Conservation (phyloP, 2,888 invertebrate species). For the Leucophora obtusa region DNA sequence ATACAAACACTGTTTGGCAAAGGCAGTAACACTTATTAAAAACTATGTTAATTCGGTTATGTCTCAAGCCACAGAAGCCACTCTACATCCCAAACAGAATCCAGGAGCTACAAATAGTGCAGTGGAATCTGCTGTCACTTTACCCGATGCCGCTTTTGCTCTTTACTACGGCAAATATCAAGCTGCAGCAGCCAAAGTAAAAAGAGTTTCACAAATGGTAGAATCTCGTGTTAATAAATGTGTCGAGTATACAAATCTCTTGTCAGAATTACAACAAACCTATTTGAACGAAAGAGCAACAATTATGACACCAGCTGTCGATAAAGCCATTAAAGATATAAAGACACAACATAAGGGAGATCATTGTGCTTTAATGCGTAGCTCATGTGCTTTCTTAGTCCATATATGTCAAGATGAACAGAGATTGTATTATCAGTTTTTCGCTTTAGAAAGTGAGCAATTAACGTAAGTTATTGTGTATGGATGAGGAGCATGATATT, state of each 20-base stretch:
- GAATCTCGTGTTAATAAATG: constrained; percentile 87
- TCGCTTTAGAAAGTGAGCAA: constrained; percentile 83
- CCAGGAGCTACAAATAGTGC: constrained; percentile 39
- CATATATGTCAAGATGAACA: constrained; percentile 97
- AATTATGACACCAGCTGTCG: constrained; percentile 85
- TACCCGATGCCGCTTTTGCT: constrained; percentile 86
- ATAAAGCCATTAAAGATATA: constrained; percentile 84
- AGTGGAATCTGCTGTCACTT: constrained; percentile 71
- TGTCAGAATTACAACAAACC: constrained; percentile 89
- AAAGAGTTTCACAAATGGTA: constrained; percentile 88
- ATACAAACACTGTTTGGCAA: constrained; percentile 90
- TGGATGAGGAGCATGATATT: background rate
- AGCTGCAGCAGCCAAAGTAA: constrained; percentile 91
- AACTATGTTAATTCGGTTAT: constrained; percentile 88
- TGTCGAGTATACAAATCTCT: constrained; percentile 85
- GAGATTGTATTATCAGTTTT: constrained; percentile 94
- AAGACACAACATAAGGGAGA: constrained; percentile 84
- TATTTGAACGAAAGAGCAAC: constrained; percentile 87
- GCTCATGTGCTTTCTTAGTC: constrained; percentile 92
- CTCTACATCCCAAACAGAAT: constrained; percentile 78
- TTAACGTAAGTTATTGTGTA: constrained; percentile 80
- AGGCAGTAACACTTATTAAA: constrained; percentile 88
- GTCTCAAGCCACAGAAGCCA: constrained; percentile 88
- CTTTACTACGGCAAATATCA: constrained; percentile 97
- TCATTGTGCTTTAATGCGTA: constrained; percentile 90